phyloP scores from a whole-genome alignment of 2,113 vertebrate species.

The Mormyrus lacerda region DNA sequence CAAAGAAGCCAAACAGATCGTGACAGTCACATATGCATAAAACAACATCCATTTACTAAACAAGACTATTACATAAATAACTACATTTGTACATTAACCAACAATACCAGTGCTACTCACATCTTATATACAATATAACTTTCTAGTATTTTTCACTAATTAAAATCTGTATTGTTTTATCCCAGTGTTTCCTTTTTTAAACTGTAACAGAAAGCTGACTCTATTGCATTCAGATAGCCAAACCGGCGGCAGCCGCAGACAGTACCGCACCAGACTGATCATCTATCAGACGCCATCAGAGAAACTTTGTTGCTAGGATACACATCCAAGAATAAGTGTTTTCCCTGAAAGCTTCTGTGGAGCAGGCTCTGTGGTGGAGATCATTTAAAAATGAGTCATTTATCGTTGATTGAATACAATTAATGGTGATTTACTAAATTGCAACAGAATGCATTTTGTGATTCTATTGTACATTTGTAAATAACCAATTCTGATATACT shows the following conservation, averaged over 20 bases:
- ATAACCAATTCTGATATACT: not conserved
- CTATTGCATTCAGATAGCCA: not conserved
- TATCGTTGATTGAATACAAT: not conserved
- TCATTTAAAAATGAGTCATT: not conserved
- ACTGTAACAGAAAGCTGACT: not conserved
- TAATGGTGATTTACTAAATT: not conserved
- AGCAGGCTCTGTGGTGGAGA: not conserved
- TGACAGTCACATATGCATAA: not conserved
- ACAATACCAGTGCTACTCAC: not conserved
- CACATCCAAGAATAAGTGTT: not conserved
- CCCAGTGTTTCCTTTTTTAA: not conserved
- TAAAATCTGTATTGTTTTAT: not conserved
- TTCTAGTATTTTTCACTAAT: not conserved
- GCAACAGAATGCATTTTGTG: not conserved
- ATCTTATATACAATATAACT: not conserved
- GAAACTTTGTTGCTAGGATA: slow-evolving; percentile 1
- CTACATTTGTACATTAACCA: not conserved
- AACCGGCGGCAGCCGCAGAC: not conserved
- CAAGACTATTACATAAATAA: not conserved
- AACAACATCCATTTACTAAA: not conserved
- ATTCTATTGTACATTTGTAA: not conserved
- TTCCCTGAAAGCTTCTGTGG: not conserved
- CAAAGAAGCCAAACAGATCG: not conserved
- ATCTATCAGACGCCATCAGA: not conserved
- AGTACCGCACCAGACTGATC: not conserved